Percentiles rank a stretch among this genome's conserved stretches.
Evolutionary conservation across 1,140 invertebrate genomes (phyloP).

Genomic region (Gonioctena quinquepunctata): DNA sequence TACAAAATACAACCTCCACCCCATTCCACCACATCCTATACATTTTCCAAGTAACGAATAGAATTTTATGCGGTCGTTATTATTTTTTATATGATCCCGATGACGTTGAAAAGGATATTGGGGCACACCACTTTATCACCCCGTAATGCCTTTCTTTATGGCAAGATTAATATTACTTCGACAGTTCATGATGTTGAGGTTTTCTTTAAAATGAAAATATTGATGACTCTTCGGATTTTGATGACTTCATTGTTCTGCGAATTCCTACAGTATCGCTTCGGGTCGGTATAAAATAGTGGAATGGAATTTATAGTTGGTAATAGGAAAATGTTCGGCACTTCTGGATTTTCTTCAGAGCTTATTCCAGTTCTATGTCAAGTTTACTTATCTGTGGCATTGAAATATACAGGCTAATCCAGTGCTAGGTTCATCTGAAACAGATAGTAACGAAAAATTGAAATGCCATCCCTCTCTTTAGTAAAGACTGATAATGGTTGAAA

Average conservation of each 20-base stretch:
- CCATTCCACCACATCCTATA: background rate
- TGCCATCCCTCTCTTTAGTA: too few species aligned
- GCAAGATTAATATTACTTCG: slow-evolving; percentile 7
- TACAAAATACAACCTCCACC: background rate
- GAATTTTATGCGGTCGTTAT: background rate
- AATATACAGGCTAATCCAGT: too few species aligned
- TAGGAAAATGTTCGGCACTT: too few species aligned
- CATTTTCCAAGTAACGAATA: background rate
- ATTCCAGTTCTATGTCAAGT: too few species aligned
- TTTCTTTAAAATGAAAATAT: slow-evolving; percentile 14
- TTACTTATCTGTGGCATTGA: too few species aligned
- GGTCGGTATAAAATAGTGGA: too few species aligned
- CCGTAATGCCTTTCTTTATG: slow-evolving; percentile 9
- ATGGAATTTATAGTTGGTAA: too few species aligned
- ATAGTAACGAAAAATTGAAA: too few species aligned
- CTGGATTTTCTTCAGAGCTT: too few species aligned
- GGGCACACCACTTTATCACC: background rate
- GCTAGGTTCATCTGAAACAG: too few species aligned
- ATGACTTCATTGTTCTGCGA: slow-evolving; percentile 1
- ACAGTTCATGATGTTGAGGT: background rate
- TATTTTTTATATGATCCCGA: slow-evolving; percentile 2
- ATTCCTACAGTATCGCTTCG: too few species aligned
- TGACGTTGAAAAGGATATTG: background rate
- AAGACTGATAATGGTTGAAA: too few species aligned
- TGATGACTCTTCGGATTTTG: background rate